Evolutionary conservation across 1,140 invertebrate genomes (phyloP), one percentile per base, ranked within the genome.

Genomic region (Adelges cooleyi): DNA sequence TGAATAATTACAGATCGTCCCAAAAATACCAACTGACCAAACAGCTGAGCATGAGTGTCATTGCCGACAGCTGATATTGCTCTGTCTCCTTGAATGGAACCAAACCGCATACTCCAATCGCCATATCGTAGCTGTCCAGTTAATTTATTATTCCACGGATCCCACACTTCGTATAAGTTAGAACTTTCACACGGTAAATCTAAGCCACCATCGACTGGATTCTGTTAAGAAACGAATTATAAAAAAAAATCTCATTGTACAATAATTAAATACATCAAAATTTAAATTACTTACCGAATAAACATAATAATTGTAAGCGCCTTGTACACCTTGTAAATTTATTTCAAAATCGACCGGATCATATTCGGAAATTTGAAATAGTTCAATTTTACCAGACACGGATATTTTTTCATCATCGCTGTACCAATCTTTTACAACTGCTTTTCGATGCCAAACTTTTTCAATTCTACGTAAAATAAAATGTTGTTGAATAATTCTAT

Each of bases 1-100:
- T 89, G 83, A 56, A 97, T 83, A 0, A 95, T 85, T n/a, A 96
- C 76, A 10, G 91, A 95, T 29, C 92, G 76, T 3, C 92, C 92
- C 40, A 94, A 71, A 33, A 97, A 85, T 71, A 86, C 90, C 71
- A 82, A 80, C 9, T 82, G 80, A 8, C 92, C 92, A 75, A 90
- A 94, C 15, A 97, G 74, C 1, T 88, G 86, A 44, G 96, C 73
- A 73, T 89, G 85, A 0, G 85, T 87, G 71, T 97, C 94, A 68
- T 89, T 91, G 71, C 84, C 90, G 38, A 75, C 74, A 11, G 77
- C 75, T 51, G 77, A 78, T 11, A 62, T n/a, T 48, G 78, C 78
- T 18, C 42, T 62, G 20, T 23, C 56, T 18, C 68, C 29, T 49
- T 54, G 18, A 44, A 67, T 25, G 27, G 40, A 27, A 22, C 42